phyloP scores from a whole-genome alignment of 2,113 vertebrate genomes.

The Muscicapa adusta region DNA sequence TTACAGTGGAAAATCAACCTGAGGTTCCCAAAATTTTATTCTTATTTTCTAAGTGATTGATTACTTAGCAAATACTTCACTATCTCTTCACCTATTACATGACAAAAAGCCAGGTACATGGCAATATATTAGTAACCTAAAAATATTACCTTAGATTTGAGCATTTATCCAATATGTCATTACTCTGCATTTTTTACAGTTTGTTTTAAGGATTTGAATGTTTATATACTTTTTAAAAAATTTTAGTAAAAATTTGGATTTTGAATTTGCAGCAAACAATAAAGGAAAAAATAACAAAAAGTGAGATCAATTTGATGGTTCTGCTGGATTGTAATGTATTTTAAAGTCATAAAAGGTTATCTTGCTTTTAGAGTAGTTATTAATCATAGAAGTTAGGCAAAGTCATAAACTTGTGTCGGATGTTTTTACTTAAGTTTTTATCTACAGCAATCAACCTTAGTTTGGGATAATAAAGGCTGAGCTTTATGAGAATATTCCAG shows the following conservation, averaged over 20 bases:
- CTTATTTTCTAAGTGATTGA: not conserved
- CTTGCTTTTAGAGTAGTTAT: not conserved
- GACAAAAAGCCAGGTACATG: not conserved
- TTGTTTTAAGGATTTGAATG: not conserved
- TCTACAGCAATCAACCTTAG: not conserved
- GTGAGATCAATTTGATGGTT: not conserved
- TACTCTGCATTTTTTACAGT: not conserved
- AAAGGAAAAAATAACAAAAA: not conserved
- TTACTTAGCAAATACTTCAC: not conserved
- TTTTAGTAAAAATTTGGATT: not conserved
- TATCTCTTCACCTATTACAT: not conserved
- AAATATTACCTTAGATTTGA: not conserved
- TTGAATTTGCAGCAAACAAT: not conserved
- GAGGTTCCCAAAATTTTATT: not conserved
- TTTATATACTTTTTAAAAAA: accelerated
- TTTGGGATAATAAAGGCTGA: not conserved
- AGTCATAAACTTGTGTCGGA: not conserved
- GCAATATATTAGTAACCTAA: not conserved
- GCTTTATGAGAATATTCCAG: not conserved
- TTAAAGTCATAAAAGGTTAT: not conserved
- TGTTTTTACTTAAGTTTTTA: constrained; percentile 2
- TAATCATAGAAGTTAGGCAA: not conserved
- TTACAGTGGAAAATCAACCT: not conserved
- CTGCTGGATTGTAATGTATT: not conserved
- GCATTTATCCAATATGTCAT: not conserved